Conservation (phyloP, 2,113 vertebrate species). For the Gila orcuttii region DNA sequence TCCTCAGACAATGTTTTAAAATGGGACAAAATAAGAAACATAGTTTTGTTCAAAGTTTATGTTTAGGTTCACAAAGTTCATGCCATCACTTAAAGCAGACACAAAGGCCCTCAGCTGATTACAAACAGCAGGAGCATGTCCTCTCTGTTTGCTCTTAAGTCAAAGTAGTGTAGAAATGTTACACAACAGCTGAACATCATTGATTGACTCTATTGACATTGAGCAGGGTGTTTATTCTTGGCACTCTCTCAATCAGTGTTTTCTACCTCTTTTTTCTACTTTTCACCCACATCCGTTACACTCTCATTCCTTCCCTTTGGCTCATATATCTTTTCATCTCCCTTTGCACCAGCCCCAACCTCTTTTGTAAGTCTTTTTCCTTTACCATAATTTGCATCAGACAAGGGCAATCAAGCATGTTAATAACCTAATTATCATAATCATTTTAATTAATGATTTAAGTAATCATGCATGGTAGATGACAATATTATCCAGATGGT, state of each 20-base stretch:
- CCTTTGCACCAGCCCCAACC: slow-evolving; percentile 1
- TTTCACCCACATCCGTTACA: slow-evolving; percentile 36
- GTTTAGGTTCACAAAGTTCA: not conserved
- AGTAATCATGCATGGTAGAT: slow-evolving; percentile 20
- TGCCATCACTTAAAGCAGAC: slow-evolving; percentile 27
- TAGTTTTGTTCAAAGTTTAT: not conserved
- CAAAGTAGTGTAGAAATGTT: not conserved
- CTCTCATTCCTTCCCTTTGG: slow-evolving; percentile 43
- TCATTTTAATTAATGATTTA: slow-evolving; percentile 20
- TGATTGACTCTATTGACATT: slow-evolving; percentile 57
- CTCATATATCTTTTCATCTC: slow-evolving; percentile 48
- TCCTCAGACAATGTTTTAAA: not conserved
- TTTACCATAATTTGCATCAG: slow-evolving; percentile 15
- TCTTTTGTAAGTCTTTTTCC: slow-evolving; percentile 53
- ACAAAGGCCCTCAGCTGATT: slow-evolving; percentile 18
- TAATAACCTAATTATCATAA: slow-evolving; percentile 51
- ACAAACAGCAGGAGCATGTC: slow-evolving; percentile 18
- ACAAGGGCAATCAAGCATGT: slow-evolving; percentile 36
- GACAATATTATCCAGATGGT: slow-evolving; percentile 31
- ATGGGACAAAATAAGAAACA: not conserved
- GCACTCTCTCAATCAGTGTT: slow-evolving; percentile 24
- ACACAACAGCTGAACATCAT: slow-evolving; percentile 55
- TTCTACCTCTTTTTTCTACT: slow-evolving; percentile 40
- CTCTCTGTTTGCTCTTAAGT: not conserved
- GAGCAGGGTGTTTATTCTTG: slow-evolving; percentile 39